These are phyloP conservation scores for Drosophila albomicans DNA, from an alignment of 1,140 invertebrate species.

Conservation along the genomic window DNA sequence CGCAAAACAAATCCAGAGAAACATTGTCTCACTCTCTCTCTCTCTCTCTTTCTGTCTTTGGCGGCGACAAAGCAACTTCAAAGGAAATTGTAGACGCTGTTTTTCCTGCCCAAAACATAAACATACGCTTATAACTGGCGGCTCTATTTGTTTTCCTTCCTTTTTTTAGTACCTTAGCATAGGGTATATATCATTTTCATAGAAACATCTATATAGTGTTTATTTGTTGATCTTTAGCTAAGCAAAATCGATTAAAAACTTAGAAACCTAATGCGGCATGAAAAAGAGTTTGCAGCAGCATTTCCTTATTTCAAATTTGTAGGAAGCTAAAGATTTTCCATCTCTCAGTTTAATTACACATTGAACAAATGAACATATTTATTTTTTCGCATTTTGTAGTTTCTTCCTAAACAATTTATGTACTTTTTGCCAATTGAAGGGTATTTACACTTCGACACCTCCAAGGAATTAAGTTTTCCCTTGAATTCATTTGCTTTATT, in stretches of 20 bases:
- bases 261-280: not conserved
- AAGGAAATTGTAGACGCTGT: slow-evolving; percentile 77
- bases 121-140: slow-evolving; percentile 45
- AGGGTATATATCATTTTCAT: slow-evolving; percentile 16
- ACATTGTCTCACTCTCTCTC: slow-evolving; percentile 58
- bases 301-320: not conserved
- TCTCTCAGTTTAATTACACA: too few relatives aligned
- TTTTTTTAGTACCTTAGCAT: slow-evolving; percentile 21
- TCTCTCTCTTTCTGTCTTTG: not conserved
- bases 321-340: too few relatives aligned
- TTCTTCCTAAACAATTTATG: too few relatives aligned
- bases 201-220: not conserved
- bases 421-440: not conserved
- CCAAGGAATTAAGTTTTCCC: not conserved
- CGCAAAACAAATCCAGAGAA: slow-evolving; percentile 47
- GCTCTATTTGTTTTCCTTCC: slow-evolving; percentile 44
- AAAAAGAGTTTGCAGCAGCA: not conserved
- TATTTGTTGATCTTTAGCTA: not conserved
- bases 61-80: slow-evolving; percentile 57
- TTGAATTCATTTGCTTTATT: not conserved
- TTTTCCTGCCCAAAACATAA: slow-evolving; percentile 71
- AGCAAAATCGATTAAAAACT: not conserved
- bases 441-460: slow-evolving; percentile 2
- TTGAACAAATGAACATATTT: too few relatives aligned
- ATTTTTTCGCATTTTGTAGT: too few relatives aligned